Conservation (phyloP, 2,113 vertebrate species). For the Dasyornis broadbenti region DNA sequence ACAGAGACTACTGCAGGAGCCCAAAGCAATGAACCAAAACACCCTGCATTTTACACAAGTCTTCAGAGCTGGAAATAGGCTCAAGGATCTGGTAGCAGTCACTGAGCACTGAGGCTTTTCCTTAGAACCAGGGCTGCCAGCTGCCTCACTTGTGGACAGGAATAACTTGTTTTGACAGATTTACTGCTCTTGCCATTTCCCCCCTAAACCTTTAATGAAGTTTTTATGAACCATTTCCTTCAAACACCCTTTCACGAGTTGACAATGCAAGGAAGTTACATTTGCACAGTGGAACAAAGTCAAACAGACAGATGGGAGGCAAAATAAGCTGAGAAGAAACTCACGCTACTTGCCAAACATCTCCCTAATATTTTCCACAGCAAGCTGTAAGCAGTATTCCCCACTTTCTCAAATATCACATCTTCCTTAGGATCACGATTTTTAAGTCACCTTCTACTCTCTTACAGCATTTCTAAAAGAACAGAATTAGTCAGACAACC, state of each 20-base stretch:
- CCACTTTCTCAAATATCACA: background rate
- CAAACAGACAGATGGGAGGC: slow-evolving; percentile 38
- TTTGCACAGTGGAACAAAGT: slow-evolving; percentile 36
- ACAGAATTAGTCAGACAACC: slow-evolving; percentile 9
- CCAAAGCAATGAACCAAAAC: background rate
- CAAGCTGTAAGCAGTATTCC: background rate
- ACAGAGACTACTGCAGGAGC: background rate
- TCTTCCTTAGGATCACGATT: background rate
- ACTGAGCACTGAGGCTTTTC: background rate
- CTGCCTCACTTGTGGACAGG: background rate
- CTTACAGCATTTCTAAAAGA: background rate
- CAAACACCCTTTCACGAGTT: slow-evolving; percentile 24
- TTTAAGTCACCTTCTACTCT: background rate
- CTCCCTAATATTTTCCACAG: slow-evolving; percentile 36
- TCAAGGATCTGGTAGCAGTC: background rate
- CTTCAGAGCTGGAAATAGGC: background rate
- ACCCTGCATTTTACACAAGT: background rate
- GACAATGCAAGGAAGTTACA: slow-evolving; percentile 60
- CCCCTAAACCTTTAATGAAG: slow-evolving; percentile 22
- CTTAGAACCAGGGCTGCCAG: background rate
- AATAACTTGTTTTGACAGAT: slow-evolving; percentile 53
- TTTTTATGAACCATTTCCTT: slow-evolving; percentile 49
- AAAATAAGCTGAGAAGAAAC: slow-evolving; percentile 45
- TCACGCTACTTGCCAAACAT: background rate
- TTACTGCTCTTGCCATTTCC: slow-evolving; percentile 28